Evolutionary conservation across 1,140 invertebrate genomes (phyloP).

Genomic region (Dreissena polymorpha): DNA sequence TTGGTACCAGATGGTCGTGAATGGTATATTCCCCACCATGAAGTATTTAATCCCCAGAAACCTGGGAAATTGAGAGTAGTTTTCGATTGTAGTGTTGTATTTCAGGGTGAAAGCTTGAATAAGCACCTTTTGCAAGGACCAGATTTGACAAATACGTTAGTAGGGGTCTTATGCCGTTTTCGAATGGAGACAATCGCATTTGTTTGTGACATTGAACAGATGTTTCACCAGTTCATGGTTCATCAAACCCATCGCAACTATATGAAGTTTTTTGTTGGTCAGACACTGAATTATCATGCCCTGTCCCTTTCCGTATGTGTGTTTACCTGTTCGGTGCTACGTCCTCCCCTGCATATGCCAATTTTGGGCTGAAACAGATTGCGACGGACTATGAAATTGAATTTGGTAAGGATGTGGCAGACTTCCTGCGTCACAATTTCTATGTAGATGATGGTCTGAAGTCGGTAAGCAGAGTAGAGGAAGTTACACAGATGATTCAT

Average conservation of each 20-base stretch:
- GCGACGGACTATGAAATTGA: conserved; percentile 40
- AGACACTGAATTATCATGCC: conserved; percentile 18
- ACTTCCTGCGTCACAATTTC: conserved; percentile 57
- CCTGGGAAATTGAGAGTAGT: conserved; percentile 59
- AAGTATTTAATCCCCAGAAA: conserved; percentile 55
- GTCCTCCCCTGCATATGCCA: conserved; percentile 59
- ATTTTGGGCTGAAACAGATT: conserved; percentile 52
- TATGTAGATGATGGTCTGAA: conserved; percentile 68
- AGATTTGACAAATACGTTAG: conserved; percentile 58
- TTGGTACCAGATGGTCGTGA: neutral
- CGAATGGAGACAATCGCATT: conserved; percentile 48
- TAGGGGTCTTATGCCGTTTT: conserved; percentile 53
- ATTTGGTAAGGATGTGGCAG: conserved; percentile 17
- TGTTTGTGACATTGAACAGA: conserved; percentile 56
- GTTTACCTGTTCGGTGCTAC: conserved; percentile 55
- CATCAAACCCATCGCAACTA: conserved; percentile 42
- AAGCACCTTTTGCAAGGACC: conserved; percentile 56
- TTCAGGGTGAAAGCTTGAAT: conserved; percentile 51
- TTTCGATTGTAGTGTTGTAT: conserved; percentile 59
- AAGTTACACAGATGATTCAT: conserved; percentile 56
- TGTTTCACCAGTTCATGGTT: conserved; percentile 59
- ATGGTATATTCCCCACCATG: conserved; percentile 64
- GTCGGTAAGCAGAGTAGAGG: conserved; percentile 29
- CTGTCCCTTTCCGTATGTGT: conserved; percentile 54
- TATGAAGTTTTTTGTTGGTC: conserved; percentile 51